Evolutionary conservation across 2,113 vertebrate species (phyloP).

Genomic region (Galbula dea): DNA sequence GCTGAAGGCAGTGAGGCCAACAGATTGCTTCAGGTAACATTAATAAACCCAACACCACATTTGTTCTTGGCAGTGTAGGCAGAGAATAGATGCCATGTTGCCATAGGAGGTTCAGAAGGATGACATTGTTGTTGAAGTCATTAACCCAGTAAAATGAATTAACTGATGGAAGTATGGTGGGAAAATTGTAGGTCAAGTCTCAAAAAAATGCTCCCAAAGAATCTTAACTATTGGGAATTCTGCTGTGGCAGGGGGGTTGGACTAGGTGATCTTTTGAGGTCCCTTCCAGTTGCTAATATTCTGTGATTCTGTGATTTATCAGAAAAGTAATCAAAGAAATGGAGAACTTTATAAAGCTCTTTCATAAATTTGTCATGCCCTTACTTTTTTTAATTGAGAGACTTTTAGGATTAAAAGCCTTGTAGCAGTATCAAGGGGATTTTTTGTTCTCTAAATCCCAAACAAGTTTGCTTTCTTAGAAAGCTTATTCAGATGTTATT

Average conservation of each 20-base stretch:
- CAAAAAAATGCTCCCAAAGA: not conserved
- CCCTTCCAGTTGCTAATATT: too few species aligned
- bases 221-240: not conserved
- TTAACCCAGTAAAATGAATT: not conserved
- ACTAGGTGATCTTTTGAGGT: too few species aligned
- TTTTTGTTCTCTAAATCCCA: not conserved
- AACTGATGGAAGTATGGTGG: not conserved
- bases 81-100: not conserved
- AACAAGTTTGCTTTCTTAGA: not conserved
- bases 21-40: constrained; percentile 33
- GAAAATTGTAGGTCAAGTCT: not conserved
- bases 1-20: not conserved
- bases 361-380: not conserved
- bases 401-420: not conserved
- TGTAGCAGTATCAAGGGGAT: not conserved
- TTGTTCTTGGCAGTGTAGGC: constrained; percentile 25
- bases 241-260: too few species aligned
- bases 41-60: not conserved
- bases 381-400: not conserved
- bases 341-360: not conserved
- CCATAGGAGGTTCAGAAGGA: not conserved
- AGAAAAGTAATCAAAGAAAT: not conserved
- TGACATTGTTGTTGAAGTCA: not conserved
- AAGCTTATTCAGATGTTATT: not conserved
- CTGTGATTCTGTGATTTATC: too few species aligned